These are phyloP conservation scores for Scolopax rusticola DNA, from an alignment of 2,797 vertebrate species.

Conservation along the genomic window DNA sequence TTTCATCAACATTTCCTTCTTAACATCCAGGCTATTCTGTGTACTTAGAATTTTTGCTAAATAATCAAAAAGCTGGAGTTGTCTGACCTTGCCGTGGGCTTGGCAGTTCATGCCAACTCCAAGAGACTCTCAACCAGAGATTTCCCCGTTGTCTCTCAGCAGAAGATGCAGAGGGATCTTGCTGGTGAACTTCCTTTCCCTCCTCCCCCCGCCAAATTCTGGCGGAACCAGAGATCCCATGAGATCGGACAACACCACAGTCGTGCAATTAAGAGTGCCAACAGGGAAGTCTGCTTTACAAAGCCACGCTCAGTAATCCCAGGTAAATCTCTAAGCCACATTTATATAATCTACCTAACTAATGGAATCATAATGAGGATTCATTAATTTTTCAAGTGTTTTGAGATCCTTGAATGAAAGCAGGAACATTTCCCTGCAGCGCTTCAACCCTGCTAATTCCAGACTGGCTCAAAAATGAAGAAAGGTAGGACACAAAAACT, in stretches of 20 bases:
- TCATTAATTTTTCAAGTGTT: constrained; percentile 21
- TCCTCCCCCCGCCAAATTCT: neutral
- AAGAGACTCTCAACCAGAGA: neutral
- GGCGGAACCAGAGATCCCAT: neutral
- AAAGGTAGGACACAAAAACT: neutral
- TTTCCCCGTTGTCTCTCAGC: neutral
- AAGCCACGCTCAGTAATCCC: neutral
- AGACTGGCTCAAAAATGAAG: neutral
- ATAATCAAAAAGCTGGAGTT: neutral
- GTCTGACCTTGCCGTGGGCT: neutral
- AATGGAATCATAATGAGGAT: neutral
- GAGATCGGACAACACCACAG: neutral
- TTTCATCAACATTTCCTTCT: neutral
- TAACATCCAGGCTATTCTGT: neutral
- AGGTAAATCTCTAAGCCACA: neutral
- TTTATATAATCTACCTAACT: neutral
- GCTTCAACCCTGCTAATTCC: neutral
- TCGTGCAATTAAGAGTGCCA: rapidly evolving
- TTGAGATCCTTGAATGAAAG: neutral
- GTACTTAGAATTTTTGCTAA: neutral
- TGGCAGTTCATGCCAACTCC: neutral
- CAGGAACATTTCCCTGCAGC: neutral
- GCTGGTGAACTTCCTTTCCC: neutral
- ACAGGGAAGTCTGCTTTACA: neutral
- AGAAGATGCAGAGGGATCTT: neutral